These are phyloP conservation scores for Saturnia pavonia DNA, from an alignment of 2,888 invertebrate genomes.

Conservation along the genomic window DNA sequence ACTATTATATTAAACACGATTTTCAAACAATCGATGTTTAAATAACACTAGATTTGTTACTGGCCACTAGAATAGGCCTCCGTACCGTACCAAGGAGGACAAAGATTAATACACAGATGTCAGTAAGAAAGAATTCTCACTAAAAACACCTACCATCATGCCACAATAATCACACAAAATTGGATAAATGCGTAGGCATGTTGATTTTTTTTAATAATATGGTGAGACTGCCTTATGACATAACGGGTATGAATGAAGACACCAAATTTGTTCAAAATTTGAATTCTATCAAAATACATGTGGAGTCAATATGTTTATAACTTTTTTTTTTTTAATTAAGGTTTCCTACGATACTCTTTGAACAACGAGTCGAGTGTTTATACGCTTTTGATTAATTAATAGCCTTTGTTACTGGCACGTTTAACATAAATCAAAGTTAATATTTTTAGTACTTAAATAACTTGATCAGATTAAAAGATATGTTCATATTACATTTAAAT, in stretches of 20 bases:
- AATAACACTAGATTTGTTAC: neutral
- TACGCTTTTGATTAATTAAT: conserved; percentile 7
- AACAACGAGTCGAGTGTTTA: neutral
- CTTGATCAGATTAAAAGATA: conserved; percentile 1
- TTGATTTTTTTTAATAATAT: neutral
- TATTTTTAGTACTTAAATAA: conserved; percentile 1
- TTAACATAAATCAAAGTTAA: conserved; percentile 13
- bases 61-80: neutral
- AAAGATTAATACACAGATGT: neutral
- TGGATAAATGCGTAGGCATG: neutral
- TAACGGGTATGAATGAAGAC: neutral
- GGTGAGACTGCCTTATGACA: neutral
- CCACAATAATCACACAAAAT: neutral
- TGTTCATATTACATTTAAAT: too few relatives aligned
- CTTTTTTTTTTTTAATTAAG: neutral
- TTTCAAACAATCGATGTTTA: too few relatives aligned
- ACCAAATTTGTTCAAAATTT: neutral
- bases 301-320: neutral
- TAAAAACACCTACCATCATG: neutral
- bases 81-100: neutral
- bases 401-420: neutral
- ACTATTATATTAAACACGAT: too few relatives aligned
- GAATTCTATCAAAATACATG: neutral
- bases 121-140: neutral
- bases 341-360: neutral